A percentile compares a stretch with the other conserved stretches of the same genome.
phyloP scores from a whole-genome alignment of 2,797 vertebrate genomes.

The Tarsius wallacei region DNA sequence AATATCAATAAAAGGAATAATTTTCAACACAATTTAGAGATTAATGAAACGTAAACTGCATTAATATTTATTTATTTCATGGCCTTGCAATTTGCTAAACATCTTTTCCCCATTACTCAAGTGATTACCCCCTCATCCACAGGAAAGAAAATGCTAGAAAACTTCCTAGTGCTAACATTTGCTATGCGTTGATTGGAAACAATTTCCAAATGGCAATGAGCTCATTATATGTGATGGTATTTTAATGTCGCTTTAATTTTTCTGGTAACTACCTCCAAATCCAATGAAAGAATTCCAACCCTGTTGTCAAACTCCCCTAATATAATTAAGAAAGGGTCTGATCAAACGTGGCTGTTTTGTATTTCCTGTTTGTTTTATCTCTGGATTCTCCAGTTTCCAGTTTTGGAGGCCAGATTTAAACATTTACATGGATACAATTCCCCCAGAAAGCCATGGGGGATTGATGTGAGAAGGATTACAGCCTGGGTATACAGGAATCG shows the following conservation, averaged over 20 bases:
- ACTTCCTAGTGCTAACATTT: constrained; percentile 44
- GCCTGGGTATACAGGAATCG: constrained; percentile 59
- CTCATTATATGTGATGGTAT: constrained; percentile 62
- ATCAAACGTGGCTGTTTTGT: constrained; percentile 7
- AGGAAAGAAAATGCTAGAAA: constrained; percentile 26
- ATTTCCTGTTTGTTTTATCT: constrained; percentile 69
- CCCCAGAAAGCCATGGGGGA: not conserved
- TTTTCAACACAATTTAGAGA: constrained; percentile 29
- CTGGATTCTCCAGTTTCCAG: constrained; percentile 51
- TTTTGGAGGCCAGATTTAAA: constrained; percentile 54
- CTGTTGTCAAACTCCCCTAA: constrained; percentile 53
- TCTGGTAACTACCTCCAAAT: constrained; percentile 47
- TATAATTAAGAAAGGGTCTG: not conserved
- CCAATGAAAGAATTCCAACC: constrained; percentile 52
- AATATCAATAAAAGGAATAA: not conserved
- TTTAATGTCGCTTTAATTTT: constrained; percentile 72
- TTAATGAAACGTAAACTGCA: constrained; percentile 4
- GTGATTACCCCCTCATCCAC: not conserved
- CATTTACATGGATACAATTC: constrained; percentile 30
- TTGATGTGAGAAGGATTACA: constrained; percentile 48
- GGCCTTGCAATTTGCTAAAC: not conserved
- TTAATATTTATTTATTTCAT: not conserved
- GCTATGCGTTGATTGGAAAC: not conserved
- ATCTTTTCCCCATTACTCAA: not conserved
- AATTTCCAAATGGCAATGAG: constrained; percentile 59